phyloP scores from a whole-genome alignment of 2,888 invertebrate genomes.

The Lathronympha strigana region DNA sequence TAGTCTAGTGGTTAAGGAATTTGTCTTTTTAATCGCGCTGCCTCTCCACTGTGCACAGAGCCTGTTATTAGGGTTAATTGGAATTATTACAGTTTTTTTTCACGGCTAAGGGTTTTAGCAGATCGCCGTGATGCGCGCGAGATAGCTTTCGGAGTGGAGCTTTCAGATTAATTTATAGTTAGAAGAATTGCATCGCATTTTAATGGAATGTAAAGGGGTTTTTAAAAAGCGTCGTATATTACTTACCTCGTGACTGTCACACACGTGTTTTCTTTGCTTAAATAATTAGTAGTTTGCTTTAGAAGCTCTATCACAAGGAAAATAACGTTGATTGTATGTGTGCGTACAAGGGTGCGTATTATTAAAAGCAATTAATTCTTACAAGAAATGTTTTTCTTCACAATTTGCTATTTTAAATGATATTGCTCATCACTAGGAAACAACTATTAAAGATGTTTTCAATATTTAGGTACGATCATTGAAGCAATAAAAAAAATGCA shows the following conservation, averaged over 20 bases:
- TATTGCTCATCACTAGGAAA: neutral
- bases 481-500: too few species aligned
- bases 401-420: neutral
- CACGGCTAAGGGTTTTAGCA: conserved; percentile 73
- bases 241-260: conserved; percentile 22
- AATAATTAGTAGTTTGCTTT: conserved; percentile 22
- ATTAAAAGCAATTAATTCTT: conserved; percentile 11
- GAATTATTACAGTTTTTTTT: conserved; percentile 81
- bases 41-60: conserved; percentile 67
- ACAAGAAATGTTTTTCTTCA: neutral
- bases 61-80: conserved; percentile 84
- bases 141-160: conserved; percentile 68
- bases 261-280: conserved; percentile 25
- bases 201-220: conserved; percentile 59
- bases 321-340: conserved; percentile 5
- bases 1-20: conserved; percentile 79
- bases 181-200: conserved; percentile 57
- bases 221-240: conserved; percentile 43
- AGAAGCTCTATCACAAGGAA: conserved; percentile 16
- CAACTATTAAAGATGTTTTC: too few species aligned
- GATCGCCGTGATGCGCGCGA: conserved; percentile 70
- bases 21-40: conserved; percentile 83
- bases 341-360: neutral
- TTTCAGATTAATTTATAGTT: conserved; percentile 76
- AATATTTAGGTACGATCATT: too few species aligned